These are phyloP conservation scores for Leontocebus nigricollis DNA, from an alignment of 2,797 vertebrate species.

Conservation along the genomic window DNA sequence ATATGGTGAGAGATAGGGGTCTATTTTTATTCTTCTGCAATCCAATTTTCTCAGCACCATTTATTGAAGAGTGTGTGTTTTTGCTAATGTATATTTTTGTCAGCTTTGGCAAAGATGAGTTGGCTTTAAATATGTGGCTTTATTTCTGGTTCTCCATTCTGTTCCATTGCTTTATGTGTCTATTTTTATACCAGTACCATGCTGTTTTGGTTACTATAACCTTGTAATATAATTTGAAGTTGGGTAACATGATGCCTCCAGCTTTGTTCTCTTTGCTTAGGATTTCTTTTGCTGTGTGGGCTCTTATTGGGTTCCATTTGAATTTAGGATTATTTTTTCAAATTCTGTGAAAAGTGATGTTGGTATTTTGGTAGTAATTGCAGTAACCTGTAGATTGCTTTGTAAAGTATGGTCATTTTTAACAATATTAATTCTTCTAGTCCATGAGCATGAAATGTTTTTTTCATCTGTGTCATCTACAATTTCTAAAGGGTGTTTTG, in stretches of 20 bases:
- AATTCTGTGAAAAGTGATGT: background rate
- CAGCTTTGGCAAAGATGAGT: background rate
- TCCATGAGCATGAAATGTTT: background rate
- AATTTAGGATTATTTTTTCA: background rate
- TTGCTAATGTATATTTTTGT: background rate
- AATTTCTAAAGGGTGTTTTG: background rate
- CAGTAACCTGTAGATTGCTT: background rate
- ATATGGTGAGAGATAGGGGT: background rate
- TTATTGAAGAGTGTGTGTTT: background rate
- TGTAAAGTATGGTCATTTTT: background rate
- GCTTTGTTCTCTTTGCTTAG: background rate
- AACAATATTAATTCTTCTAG: background rate
- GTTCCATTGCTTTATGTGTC: background rate
- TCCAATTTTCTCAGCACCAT: background rate
- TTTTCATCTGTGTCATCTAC: background rate
- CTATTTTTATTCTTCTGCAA: background rate
- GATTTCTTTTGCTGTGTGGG: background rate
- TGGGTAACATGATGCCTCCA: background rate
- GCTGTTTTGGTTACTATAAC: background rate
- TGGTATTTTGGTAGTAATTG: background rate
- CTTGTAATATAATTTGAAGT: background rate
- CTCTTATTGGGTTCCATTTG: background rate
- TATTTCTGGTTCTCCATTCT: background rate
- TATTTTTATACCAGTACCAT: background rate
- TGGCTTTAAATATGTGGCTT: background rate